Conservation (phyloP, 2,797 vertebrate species). For the Crenuchus spilurus region DNA sequence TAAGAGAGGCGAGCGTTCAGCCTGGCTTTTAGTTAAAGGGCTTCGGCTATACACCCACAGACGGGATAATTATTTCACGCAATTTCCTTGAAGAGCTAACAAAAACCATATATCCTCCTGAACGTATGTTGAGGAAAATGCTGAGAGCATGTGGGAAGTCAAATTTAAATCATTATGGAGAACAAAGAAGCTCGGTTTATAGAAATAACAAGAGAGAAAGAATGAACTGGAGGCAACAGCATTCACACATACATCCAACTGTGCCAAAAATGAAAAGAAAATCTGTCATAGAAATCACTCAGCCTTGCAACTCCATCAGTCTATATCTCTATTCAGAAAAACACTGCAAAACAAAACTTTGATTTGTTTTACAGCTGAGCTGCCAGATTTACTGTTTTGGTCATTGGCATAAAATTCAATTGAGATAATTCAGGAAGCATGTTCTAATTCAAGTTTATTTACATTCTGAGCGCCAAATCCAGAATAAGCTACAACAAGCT, state of each 20-base stretch:
- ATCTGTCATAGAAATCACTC: neutral
- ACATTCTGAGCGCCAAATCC: constrained; percentile 9
- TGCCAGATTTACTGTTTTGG: neutral
- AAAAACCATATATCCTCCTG: constrained; percentile 23
- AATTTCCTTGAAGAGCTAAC: constrained; percentile 28
- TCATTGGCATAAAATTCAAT: constrained; percentile 6
- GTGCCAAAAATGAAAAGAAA: constrained; percentile 3
- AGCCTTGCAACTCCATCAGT: neutral
- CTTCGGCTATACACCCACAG: constrained; percentile 24
- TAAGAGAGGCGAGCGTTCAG: constrained; percentile 24
- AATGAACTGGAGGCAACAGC: neutral
- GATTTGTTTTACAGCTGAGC: neutral
- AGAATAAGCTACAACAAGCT: constrained; percentile 24
- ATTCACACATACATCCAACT: neutral
- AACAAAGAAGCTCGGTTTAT: constrained; percentile 12
- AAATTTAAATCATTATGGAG: constrained; percentile 16
- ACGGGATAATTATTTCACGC: constrained; percentile 29
- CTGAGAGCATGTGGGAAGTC: constrained; percentile 14
- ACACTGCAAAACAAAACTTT: neutral
- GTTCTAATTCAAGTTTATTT: constrained; percentile 23
- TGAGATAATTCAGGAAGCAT: constrained; percentile 29
- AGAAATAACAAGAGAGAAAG: neutral
- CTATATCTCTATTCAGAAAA: neutral
- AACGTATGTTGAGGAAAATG: neutral
- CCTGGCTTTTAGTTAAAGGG: constrained; percentile 17